phyloP scores from a whole-genome alignment of 2,113 vertebrate species.

The Entelurus aequoreus region DNA sequence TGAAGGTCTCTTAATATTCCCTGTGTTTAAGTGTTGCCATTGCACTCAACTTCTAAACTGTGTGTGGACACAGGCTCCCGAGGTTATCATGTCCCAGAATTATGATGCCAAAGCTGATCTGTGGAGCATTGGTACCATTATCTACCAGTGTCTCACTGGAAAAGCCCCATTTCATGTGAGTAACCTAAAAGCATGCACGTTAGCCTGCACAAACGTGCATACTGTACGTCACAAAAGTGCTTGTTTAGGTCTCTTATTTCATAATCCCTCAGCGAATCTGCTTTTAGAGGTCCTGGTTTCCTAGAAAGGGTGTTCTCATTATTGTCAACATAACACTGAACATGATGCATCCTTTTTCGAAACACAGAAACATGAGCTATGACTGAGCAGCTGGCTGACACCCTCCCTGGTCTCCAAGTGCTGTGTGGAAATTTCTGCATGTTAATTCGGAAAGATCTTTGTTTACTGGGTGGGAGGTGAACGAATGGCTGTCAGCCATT shows the following conservation, averaged over 20 bases:
- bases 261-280: conserved; percentile 3
- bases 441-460: conserved; percentile 36
- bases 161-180: conserved; percentile 93
- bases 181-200: conserved; percentile 3
- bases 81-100: conserved; percentile 97
- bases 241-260: not conserved
- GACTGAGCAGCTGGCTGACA: conserved; percentile 21
- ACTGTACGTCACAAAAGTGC: not conserved
- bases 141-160: conserved; percentile 94
- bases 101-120: conserved; percentile 96
- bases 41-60: conserved; percentile 21
- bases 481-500: conserved; percentile 33
- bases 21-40: not conserved
- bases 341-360: conserved; percentile 17
- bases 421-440: conserved; percentile 30
- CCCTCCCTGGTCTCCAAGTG: conserved; percentile 21
- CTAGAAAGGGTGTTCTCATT: conserved; percentile 9
- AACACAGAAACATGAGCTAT: conserved; percentile 11
- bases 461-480: conserved; percentile 27
- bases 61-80: conserved; percentile 80
- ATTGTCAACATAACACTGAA: conserved; percentile 12
- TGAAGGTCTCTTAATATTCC: conserved; percentile 2
- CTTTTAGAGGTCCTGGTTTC: conserved; percentile 17
- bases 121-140: conserved; percentile 96
- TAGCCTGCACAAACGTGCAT: not conserved